phyloP scores from a whole-genome alignment of 1,140 invertebrate species.

The Aleiodes sp. region DNA sequence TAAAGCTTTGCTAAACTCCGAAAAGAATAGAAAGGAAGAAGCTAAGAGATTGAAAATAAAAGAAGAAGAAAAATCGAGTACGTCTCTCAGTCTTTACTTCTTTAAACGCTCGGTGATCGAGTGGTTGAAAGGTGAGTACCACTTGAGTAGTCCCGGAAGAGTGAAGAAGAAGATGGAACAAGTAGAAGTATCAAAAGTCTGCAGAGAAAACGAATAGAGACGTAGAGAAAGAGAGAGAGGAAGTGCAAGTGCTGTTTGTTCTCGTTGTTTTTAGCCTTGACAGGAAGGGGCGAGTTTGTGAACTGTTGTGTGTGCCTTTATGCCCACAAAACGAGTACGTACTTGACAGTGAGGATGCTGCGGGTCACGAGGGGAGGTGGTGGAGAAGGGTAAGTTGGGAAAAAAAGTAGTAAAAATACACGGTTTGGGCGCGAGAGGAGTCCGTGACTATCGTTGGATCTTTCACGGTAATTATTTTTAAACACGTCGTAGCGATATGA shows the following conservation, averaged over 20 bases:
- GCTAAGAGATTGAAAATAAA: conserved; percentile 19
- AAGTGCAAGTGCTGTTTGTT: conserved; percentile 2
- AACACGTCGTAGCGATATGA: conserved; percentile 64
- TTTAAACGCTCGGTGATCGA: conserved; percentile 64
- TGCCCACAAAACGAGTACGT: conserved; percentile 47
- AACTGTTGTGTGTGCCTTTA: conserved; percentile 45
- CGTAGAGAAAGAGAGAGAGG: no score
- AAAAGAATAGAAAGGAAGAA: background rate
- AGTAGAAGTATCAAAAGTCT: background rate
- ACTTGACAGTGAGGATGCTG: background rate
- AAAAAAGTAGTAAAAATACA: conserved; percentile 38
- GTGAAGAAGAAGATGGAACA: conserved; percentile 13
- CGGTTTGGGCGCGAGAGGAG: conserved; percentile 51
- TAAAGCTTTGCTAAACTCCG: background rate
- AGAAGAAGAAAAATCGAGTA: conserved; percentile 34
- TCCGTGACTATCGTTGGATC: conserved; percentile 66
- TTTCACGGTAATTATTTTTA: conserved; percentile 66
- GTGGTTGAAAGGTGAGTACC: conserved; percentile 62
- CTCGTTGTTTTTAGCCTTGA: conserved; percentile 17
- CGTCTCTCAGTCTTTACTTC: conserved; percentile 64
- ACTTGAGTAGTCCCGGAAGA: conserved; percentile 47
- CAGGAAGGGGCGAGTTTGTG: background rate
- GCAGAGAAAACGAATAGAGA: background rate
- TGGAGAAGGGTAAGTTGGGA: background rate
- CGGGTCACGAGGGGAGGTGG: conserved; percentile 40